Percentiles rank a stretch among this genome's conserved stretches.
phyloP scores from a whole-genome alignment of 30 jellyfish, hydroid and myxozoan species.

The Aurelia aurita region DNA sequence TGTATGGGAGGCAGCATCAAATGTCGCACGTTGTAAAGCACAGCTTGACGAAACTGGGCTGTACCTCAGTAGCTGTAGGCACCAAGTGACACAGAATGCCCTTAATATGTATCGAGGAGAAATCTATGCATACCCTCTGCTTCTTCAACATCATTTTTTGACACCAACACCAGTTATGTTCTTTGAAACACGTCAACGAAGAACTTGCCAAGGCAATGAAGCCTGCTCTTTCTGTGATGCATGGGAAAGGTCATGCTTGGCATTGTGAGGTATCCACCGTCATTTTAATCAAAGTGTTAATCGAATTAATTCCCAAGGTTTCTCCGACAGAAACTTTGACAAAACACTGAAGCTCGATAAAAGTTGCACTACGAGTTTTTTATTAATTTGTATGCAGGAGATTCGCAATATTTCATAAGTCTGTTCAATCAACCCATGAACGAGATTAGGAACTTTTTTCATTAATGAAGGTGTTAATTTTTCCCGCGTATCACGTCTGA shows the following conservation, averaged over 20 bases:
- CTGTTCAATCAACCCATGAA: too few relatives aligned
- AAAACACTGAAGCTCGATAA: too few relatives aligned
- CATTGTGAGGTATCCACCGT: slow-evolving; percentile 25
- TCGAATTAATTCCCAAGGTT: neutral
- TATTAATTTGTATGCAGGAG: too few relatives aligned
- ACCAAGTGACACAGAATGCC: slow-evolving; percentile 15
- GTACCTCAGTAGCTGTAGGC: slow-evolving; percentile 37
- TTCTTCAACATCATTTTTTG: slow-evolving; percentile 15
- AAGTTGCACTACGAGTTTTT: too few relatives aligned
- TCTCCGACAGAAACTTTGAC: neutral
- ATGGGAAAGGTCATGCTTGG: slow-evolving; percentile 52
- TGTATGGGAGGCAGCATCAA: slow-evolving; percentile 34
- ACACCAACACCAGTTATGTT: neutral
- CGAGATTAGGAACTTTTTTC: too few relatives aligned
- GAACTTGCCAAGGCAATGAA: slow-evolving; percentile 30
- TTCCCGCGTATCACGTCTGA: too few relatives aligned
- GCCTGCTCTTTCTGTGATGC: slow-evolving; percentile 53
- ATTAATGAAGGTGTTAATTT: too few relatives aligned
- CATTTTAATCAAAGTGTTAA: neutral
- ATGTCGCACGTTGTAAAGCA: slow-evolving; percentile 8
- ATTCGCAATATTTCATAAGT: too few relatives aligned
- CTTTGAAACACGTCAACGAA: slow-evolving; percentile 2
- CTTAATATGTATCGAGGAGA: slow-evolving; percentile 19
- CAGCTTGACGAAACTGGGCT: slow-evolving; percentile 31
- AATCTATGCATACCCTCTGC: slow-evolving; percentile 18